Evolutionary conservation across 2,113 vertebrate species (phyloP).

Genomic region (Amblyornis subalaris): DNA sequence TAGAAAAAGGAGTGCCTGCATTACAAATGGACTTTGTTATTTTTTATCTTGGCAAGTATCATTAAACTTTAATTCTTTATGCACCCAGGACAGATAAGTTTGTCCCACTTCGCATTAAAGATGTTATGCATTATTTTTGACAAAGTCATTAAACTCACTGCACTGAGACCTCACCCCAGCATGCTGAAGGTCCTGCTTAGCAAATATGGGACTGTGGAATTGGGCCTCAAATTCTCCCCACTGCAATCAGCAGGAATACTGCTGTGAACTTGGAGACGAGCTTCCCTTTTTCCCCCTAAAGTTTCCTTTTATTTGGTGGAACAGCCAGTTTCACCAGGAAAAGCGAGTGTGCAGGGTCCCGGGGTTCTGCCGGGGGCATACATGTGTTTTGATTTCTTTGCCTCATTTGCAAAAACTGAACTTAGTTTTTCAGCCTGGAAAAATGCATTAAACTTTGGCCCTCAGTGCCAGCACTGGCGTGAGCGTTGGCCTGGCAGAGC

Average conservation of each 20-base stretch:
- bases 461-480: fast-evolving
- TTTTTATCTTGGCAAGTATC: conserved; percentile 50
- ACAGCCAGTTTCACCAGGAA: neutral
- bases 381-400: neutral
- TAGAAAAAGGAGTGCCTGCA: conserved; percentile 43
- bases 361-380: neutral
- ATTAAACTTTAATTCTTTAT: conserved; percentile 40
- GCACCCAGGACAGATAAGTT: conserved; percentile 7
- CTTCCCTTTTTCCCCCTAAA: neutral
- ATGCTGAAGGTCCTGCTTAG: neutral
- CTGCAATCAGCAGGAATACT: neutral
- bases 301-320: neutral
- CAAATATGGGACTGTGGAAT: neutral
- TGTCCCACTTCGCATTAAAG: neutral
- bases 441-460: neutral
- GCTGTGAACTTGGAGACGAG: neutral
- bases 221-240: neutral
- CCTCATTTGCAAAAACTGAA: neutral
- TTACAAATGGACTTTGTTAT: conserved; percentile 51
- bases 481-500: neutral
- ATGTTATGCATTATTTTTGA: conserved; percentile 12
- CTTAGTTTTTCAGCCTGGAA: neutral
- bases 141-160: neutral
- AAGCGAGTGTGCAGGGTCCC: neutral
- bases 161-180: neutral